A percentile compares a stretch with the other conserved stretches of the same genome.
Conservation (phyloP, 2,888 invertebrate genomes). For the Lycaena phlaeas region DNA sequence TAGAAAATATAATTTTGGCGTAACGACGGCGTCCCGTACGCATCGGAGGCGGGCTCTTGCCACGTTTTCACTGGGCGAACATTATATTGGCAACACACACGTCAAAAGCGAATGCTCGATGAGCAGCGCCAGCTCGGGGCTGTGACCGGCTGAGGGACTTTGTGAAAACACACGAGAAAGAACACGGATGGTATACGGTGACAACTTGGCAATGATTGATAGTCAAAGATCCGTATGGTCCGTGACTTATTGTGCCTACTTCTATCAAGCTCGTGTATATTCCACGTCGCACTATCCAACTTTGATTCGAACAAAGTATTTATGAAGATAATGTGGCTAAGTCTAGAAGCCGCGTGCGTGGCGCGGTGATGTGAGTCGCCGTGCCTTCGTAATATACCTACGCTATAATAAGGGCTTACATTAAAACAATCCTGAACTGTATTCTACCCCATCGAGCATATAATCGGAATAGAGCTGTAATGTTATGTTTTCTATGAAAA, state of each 20-base stretch:
- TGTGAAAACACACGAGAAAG: conserved; percentile 18
- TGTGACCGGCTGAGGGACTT: conserved; percentile 26
- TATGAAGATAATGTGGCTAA: conserved; percentile 14
- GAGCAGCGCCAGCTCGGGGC: conserved; percentile 24
- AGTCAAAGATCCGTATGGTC: no score
- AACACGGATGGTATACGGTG: no score
- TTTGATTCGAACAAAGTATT: conserved; percentile 13
- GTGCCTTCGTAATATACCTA: no score
- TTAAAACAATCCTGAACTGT: conserved; percentile 14
- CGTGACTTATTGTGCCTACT: no score
- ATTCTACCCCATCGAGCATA: no score
- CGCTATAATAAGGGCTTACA: no score
- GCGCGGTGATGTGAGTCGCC: conserved; percentile 17
- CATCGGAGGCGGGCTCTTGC: conserved; percentile 21
- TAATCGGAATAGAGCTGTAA: no score
- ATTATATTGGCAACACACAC: conserved; percentile 22
- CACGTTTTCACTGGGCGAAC: conserved; percentile 27
- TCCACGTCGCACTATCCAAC: conserved; percentile 10
- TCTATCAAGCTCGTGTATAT: conserved; percentile 14
- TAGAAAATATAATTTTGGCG: conserved; percentile 7
- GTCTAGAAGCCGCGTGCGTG: conserved; percentile 17
- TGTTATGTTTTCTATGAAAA: no score
- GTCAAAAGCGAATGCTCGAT: conserved; percentile 25
- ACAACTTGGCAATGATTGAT: no score
- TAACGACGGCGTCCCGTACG: conserved; percentile 14